Conservation (phyloP, 2,113 vertebrate genomes). For the Hypomesus transpacificus region DNA sequence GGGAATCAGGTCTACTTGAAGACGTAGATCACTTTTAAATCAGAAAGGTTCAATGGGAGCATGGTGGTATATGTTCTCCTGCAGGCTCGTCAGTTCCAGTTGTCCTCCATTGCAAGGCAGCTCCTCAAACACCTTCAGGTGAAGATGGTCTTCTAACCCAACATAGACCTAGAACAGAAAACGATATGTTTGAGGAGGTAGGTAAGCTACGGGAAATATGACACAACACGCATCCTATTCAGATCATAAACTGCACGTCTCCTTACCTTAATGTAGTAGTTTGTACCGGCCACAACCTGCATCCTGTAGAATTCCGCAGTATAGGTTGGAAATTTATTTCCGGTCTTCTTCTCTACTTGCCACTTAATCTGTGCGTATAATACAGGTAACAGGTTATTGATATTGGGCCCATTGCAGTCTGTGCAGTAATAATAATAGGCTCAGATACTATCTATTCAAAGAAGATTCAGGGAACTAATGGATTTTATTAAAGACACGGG, state of each 20-base stretch:
- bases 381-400: not conserved
- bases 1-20: no score
- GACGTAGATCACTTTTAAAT: not conserved
- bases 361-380: slow-evolving; percentile 36
- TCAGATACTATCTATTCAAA: not conserved
- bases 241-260: not conserved
- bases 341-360: slow-evolving; percentile 52
- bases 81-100: slow-evolving; percentile 53
- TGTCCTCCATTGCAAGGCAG: slow-evolving; percentile 52
- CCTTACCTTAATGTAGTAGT: slow-evolving; percentile 76
- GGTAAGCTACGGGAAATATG: slow-evolving; percentile 41
- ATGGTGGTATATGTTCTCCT: slow-evolving; percentile 61
- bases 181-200: not conserved
- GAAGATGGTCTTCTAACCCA: slow-evolving; percentile 55
- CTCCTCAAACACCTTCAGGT: slow-evolving; percentile 63
- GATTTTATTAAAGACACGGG: not conserved
- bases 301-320: slow-evolving; percentile 49
- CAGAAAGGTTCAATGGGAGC: slow-evolving; percentile 74
- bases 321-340: slow-evolving; percentile 29
- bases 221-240: not conserved
- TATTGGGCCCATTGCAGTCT: not conserved
- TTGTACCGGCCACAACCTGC: slow-evolving; percentile 70
- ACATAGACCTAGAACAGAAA: slow-evolving; percentile 51
- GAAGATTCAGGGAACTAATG: not conserved
- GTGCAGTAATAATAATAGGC: not conserved